These are phyloP conservation scores for Littorina saxatilis DNA, from an alignment of 1,140 invertebrate genomes.

Conservation along the genomic window DNA sequence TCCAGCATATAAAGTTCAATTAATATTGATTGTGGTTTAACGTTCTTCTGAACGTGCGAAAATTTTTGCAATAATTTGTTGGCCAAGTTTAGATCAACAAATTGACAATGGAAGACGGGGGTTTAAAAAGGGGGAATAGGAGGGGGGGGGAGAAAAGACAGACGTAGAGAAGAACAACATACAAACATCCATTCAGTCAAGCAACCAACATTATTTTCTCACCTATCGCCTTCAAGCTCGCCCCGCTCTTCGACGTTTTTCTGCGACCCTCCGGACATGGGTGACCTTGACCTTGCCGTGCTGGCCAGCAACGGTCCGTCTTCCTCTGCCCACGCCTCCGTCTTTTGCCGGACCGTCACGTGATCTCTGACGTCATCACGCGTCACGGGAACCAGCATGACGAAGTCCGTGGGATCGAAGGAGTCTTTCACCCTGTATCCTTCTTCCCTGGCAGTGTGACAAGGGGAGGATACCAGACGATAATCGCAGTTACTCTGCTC, in stretches of 20 bases:
- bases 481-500: slow-evolving; percentile 37
- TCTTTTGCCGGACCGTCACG: background rate
- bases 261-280: background rate
- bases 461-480: background rate
- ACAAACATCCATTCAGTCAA: background rate
- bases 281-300: slow-evolving; percentile 11
- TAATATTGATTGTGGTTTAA: too few relatives aligned
- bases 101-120: too few relatives aligned
- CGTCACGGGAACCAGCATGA: slow-evolving; percentile 15
- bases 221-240: too few relatives aligned
- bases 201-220: background rate
- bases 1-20: too few relatives aligned
- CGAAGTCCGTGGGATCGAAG: background rate
- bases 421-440: background rate
- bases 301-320: slow-evolving; percentile 6
- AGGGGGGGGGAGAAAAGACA: background rate
- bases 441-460: background rate
- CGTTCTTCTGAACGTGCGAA: too few relatives aligned
- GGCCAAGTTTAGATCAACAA: too few relatives aligned
- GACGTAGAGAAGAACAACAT: background rate
- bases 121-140: too few relatives aligned
- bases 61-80: too few relatives aligned
- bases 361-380: background rate
- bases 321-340: slow-evolving; percentile 14
- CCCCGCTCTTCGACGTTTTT: background rate